Evolutionary conservation across 2,113 vertebrate genomes (phyloP).

Genomic region (Heliornis fulica): DNA sequence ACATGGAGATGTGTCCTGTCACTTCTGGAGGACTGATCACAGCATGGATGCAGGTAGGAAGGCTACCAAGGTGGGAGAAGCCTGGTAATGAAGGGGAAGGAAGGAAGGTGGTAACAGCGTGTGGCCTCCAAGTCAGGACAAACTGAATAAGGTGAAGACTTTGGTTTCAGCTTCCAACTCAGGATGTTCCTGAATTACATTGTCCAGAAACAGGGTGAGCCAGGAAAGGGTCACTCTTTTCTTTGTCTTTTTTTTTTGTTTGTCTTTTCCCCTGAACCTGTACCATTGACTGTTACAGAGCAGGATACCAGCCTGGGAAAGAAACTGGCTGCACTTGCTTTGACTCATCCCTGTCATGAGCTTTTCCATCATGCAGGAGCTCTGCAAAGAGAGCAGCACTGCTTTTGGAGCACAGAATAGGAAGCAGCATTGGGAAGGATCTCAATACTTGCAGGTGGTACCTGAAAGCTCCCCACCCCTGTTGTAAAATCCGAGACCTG

Average conservation of each 20-base stretch:
- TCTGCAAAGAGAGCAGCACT: neutral
- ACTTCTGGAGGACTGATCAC: neutral
- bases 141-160: neutral
- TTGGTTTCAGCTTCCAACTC: neutral
- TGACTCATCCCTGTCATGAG: accelerated
- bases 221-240: neutral
- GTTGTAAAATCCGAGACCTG: accelerated
- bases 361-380: neutral
- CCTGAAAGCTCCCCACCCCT: neutral
- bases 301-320: neutral
- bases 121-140: neutral
- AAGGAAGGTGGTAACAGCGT: neutral
- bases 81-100: neutral
- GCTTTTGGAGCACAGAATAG: neutral
- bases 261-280: neutral
- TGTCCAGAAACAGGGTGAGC: neutral
- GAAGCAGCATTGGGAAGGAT: neutral
- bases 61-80: neutral
- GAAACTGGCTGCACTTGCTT: neutral
- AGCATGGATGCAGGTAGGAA: neutral
- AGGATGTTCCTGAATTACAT: neutral
- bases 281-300: neutral
- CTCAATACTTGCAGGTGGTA: neutral
- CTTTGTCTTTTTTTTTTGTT: neutral
- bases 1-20: neutral